Percentiles rank a stretch among this genome's conserved stretches.
Conservation (phyloP, 2,113 vertebrate species). For the Monarcha castaneiventris region DNA sequence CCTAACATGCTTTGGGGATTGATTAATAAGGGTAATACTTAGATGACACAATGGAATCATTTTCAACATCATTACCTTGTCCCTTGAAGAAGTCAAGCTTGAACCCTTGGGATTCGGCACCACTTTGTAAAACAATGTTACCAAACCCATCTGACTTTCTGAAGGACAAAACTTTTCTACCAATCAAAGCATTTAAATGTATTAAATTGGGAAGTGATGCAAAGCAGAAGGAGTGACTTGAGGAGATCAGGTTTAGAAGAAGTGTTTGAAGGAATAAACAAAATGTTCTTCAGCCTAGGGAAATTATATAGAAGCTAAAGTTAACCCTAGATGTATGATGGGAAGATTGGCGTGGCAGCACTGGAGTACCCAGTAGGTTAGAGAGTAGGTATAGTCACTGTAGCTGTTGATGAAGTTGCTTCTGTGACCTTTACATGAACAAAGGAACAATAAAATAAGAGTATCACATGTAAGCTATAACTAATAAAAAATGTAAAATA, state of each 20-base stretch:
- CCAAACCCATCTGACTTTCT: conserved; percentile 27
- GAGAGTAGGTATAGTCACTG: neutral
- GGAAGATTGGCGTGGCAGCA: neutral
- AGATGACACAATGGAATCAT: conserved; percentile 33
- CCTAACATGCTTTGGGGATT: conserved; percentile 32
- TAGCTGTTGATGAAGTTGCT: neutral
- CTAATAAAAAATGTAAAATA: neutral
- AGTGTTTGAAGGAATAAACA: neutral
- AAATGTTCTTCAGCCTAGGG: neutral
- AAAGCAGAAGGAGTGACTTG: neutral
- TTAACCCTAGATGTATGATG: neutral
- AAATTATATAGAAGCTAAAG: neutral
- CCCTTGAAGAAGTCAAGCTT: conserved; percentile 19
- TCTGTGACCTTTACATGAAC: neutral
- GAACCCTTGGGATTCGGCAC: conserved; percentile 16
- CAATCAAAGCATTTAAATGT: neutral
- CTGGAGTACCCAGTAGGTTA: neutral
- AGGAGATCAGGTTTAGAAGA: neutral
- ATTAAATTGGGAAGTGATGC: neutral
- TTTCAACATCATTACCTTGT: conserved; percentile 63
- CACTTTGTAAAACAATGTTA: conserved; percentile 17
- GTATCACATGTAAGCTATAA: neutral
- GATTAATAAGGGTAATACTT: conserved; percentile 48
- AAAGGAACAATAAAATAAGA: neutral
- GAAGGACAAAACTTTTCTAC: conserved; percentile 36